These are phyloP conservation scores for Trachythela sp. DNA, from an alignment of 64 coral and sea anemone species.

Conservation along the genomic window DNA sequence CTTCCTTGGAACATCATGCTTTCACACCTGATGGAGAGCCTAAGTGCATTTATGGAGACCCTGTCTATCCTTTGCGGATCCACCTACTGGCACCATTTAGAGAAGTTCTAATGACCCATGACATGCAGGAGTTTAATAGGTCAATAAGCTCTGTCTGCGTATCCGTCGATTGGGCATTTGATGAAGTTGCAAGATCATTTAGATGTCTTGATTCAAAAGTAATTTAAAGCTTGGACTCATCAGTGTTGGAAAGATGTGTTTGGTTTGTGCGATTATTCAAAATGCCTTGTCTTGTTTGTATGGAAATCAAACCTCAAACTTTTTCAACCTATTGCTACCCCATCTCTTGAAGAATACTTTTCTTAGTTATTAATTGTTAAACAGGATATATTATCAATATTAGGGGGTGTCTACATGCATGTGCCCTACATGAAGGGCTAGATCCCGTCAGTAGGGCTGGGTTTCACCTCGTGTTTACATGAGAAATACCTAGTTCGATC, in stretches of 20 bases:
- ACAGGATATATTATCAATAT: too few species aligned
- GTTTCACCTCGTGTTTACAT: too few species aligned
- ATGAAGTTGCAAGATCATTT: conserved; percentile 14
- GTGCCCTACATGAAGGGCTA: too few species aligned
- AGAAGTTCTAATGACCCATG: not conserved
- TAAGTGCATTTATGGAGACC: conserved; percentile 31
- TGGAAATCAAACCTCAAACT: conserved; percentile 30
- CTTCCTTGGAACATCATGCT: conserved; percentile 32
- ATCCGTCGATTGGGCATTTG: conserved; percentile 40
- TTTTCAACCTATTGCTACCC: conserved; percentile 32
- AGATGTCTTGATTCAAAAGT: too few species aligned
- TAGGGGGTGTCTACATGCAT: too few species aligned
- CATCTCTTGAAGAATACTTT: conserved; percentile 32
- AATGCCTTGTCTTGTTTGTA: conserved; percentile 49
- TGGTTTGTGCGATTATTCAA: too few species aligned
- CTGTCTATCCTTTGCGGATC: conserved; percentile 35
- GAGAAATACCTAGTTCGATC: too few species aligned
- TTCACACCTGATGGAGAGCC: conserved; percentile 12
- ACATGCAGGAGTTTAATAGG: conserved; percentile 24
- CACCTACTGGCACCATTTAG: conserved; percentile 31
- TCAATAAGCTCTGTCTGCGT: conserved; percentile 19
- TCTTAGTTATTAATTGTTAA: not conserved
- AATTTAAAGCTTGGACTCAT: too few species aligned
- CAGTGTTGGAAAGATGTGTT: too few species aligned
- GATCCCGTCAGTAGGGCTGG: too few species aligned